Evolutionary conservation across 2,113 vertebrate species (phyloP).

Genomic region (Callipepla squamata): DNA sequence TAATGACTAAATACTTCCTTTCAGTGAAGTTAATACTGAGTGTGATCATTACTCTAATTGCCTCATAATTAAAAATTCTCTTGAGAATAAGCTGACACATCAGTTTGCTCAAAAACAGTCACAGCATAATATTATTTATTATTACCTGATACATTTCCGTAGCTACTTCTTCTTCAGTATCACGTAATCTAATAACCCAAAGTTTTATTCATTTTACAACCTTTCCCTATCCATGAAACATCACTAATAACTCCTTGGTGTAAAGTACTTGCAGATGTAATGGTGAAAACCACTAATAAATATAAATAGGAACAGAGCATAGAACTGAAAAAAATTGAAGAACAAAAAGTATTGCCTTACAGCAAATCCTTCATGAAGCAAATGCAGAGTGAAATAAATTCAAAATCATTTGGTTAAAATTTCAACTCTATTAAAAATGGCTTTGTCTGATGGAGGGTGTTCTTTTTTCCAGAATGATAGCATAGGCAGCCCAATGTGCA

Average conservation of each 20-base stretch:
- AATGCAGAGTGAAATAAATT: neutral
- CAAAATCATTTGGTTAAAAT: neutral
- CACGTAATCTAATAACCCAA: neutral
- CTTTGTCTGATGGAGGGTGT: neutral
- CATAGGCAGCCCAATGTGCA: neutral
- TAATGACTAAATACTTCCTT: slow-evolving; percentile 36
- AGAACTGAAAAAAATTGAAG: neutral
- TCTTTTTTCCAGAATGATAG: neutral
- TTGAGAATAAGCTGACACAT: neutral
- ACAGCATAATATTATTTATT: neutral
- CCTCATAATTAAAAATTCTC: neutral
- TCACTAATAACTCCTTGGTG: neutral
- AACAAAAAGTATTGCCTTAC: neutral
- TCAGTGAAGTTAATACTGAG: slow-evolving; percentile 20
- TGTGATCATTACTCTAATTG: slow-evolving; percentile 43
- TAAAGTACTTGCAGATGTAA: neutral
- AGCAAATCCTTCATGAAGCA: neutral
- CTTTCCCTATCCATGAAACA: neutral
- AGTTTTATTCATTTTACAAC: neutral
- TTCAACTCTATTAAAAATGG: neutral
- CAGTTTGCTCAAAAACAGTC: slow-evolving; percentile 5
- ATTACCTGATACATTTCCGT: neutral
- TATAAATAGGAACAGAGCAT: neutral
- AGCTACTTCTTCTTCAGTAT: neutral
- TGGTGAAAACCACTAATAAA: neutral